These are phyloP conservation scores for Cynodonichthys magdalenae DNA, from an alignment of 2,797 vertebrate genomes.

Conservation along the genomic window DNA sequence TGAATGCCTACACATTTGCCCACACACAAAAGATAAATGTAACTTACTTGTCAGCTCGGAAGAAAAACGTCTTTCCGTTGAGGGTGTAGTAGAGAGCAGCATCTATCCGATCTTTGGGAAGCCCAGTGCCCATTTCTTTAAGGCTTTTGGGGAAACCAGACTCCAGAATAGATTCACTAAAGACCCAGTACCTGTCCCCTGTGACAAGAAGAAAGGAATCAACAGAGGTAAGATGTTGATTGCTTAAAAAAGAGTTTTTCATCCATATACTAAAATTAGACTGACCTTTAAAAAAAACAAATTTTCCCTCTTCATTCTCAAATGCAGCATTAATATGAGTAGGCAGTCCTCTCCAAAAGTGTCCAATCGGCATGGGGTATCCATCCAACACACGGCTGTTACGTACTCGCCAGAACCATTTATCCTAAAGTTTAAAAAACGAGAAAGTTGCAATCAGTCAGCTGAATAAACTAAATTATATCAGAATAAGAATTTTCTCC, in stretches of 20 bases:
- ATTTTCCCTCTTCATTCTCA: conserved; percentile 91
- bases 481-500: background rate
- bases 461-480: background rate
- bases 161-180: conserved; percentile 86
- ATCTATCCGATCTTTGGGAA: conserved; percentile 89
- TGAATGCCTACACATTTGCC: conserved; percentile 1
- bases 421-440: conserved; percentile 77
- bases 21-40: background rate
- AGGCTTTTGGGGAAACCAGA: conserved; percentile 85
- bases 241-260: background rate
- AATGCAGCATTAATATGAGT: conserved; percentile 86
- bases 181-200: conserved; percentile 92
- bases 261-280: background rate
- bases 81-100: conserved; percentile 89
- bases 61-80: conserved; percentile 91
- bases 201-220: conserved; percentile 1
- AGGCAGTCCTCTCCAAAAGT: conserved; percentile 91
- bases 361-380: conserved; percentile 92
- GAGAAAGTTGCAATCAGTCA: background rate
- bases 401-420: conserved; percentile 93
- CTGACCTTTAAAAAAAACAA: conserved; percentile 93
- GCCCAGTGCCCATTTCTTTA: conserved; percentile 86
- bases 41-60: conserved; percentile 89
- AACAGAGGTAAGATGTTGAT: background rate
- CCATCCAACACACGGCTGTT: conserved; percentile 89